Base-by-base conservation (phyloP, 53 echinoderm and acorn worm genomes). In the Antedon mediterranea region DNA sequence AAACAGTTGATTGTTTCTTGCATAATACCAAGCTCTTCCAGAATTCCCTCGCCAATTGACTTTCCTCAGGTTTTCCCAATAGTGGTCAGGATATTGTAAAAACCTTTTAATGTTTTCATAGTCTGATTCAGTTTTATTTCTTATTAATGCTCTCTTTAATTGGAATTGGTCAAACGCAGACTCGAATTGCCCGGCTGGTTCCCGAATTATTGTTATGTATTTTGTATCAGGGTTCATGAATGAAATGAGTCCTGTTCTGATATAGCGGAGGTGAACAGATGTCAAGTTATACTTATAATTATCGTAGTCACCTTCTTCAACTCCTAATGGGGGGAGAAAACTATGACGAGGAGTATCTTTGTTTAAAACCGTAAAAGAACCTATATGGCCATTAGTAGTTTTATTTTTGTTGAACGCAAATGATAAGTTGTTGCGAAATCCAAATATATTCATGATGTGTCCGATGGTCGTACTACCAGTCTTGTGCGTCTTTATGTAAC, bases 401-500 rank as follows among this genome's bases (percentile, higher is more conserved):
- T 43, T 74, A 31, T 34, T 42, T 80, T 80, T 87, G 37, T 82
- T 87, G 6, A 93, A 32, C 13, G 82, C 85, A 74, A 93, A 89
- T 0, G 93, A 93, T 23, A 85, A 74, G 4, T 85, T 87, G 3
- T 80, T 71, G 26, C 42, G 33, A 6, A 81, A 83, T 23, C 89
- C 93, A 44, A 73, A 93, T 28, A 84, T 83, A 78, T 93, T 89
- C 26, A 93, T 44, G 26, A 93, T 34, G 32, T 84, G 82, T 11
- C 71, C 41, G 13, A 92, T 30, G 1, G 92, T 92, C 9, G 92
- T 89, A 9, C 89, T 87, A 26, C 87, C 92, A 0, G 92, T 92
- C 70, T 92, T 92, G 74, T 89, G 89, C 0, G 89, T 89, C 71
- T 92, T 92, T 11, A 89, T 84, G 78, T 84, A 92, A 18, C 79